Evolutionary conservation across 1,140 invertebrate genomes (phyloP).

Genomic region (Drosophila nebulosa): DNA sequence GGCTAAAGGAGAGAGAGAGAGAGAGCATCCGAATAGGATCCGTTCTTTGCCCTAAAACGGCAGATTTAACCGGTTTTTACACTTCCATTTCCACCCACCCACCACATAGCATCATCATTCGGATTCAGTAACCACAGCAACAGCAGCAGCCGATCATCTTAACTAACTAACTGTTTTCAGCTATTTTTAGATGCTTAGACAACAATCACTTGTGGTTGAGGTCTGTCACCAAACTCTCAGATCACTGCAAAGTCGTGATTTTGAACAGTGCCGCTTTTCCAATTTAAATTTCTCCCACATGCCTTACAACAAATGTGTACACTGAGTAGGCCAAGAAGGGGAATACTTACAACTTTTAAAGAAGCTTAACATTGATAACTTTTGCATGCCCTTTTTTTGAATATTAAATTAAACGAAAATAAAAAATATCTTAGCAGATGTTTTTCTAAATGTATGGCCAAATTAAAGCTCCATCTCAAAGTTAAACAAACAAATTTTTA

Average conservation of each 20-base stretch:
- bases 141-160: constrained; percentile 1
- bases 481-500: background rate
- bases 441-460: too few species aligned
- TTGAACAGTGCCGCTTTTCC: background rate
- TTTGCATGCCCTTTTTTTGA: background rate
- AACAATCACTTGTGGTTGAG: background rate
- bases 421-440: too few species aligned
- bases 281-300: constrained; percentile 8
- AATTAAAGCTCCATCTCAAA: too few species aligned
- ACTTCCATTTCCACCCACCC: constrained; percentile 27
- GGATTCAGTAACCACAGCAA: background rate
- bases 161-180: background rate
- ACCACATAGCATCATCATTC: background rate
- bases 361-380: background rate
- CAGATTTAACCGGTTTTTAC: constrained; percentile 51
- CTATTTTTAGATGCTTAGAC: constrained; percentile 9
- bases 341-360: background rate
- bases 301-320: constrained; percentile 1
- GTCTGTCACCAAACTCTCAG: background rate
- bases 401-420: too few species aligned
- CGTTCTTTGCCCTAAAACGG: constrained; percentile 57
- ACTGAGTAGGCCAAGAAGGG: background rate
- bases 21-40: constrained; percentile 10
- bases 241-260: constrained; percentile 10
- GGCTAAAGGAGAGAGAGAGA: background rate